These are phyloP conservation scores for Thereva nobilitata DNA, from an alignment of 2,888 invertebrate species.

Conservation along the genomic window DNA sequence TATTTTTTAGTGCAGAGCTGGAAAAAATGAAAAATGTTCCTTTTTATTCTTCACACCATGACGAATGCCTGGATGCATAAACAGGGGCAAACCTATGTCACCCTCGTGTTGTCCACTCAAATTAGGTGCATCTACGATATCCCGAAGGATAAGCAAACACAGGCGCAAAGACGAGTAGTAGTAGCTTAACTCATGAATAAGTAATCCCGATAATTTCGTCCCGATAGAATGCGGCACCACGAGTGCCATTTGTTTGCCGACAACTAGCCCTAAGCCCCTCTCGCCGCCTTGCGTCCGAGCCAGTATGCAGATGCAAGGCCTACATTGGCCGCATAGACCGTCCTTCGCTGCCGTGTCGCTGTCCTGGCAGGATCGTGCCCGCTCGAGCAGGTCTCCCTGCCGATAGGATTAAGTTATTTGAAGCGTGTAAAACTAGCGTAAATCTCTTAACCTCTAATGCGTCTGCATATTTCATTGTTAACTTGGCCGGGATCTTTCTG, in stretches of 20 bases:
- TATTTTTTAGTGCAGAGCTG: too few relatives aligned
- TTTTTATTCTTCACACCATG: too few relatives aligned
- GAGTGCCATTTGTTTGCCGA: slow-evolving; percentile 38
- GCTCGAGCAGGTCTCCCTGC: slow-evolving; percentile 15
- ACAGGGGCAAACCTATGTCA: background rate
- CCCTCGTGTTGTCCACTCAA: slow-evolving; percentile 16
- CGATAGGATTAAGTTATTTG: slow-evolving; percentile 43
- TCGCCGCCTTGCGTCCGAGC: too few relatives aligned
- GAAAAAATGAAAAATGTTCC: too few relatives aligned
- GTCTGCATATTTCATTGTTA: slow-evolving; percentile 42
- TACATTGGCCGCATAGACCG: background rate
- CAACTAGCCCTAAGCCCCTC: background rate
- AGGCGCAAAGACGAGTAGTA: slow-evolving; percentile 17
- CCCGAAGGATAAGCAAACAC: slow-evolving; percentile 24
- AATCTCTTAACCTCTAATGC: slow-evolving; percentile 43
- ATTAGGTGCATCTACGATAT: slow-evolving; percentile 25
- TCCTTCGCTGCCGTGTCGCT: background rate
- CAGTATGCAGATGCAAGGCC: too few relatives aligned
- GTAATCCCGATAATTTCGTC: slow-evolving; percentile 40
- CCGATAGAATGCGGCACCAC: slow-evolving; percentile 37
- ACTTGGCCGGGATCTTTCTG: slow-evolving; percentile 35
- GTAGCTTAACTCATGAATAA: slow-evolving; percentile 40
- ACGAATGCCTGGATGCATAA: too few relatives aligned
- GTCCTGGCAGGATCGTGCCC: slow-evolving; percentile 16
- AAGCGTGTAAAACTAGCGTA: slow-evolving; percentile 43